Conservation (phyloP, 2,113 vertebrate genomes). For the Malurus cyaneus region DNA sequence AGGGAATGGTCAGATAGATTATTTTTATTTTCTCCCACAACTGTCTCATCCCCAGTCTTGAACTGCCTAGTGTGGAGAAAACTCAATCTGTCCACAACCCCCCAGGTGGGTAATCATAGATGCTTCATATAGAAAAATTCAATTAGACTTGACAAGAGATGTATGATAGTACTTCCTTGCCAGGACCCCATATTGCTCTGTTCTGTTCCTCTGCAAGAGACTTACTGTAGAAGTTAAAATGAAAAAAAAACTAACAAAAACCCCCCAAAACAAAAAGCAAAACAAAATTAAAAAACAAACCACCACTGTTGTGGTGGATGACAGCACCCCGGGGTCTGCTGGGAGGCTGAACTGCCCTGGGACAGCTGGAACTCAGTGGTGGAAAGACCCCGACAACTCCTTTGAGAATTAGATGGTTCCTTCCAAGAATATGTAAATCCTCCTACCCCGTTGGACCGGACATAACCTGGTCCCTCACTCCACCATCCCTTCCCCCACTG, state of each 20-base stretch:
- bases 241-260: not conserved
- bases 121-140: constrained; percentile 25
- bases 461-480: no score
- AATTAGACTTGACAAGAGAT: constrained; percentile 36
- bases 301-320: no score
- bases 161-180: not conserved
- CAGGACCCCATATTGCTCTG: not conserved
- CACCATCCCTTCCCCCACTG: no score
- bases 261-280: not conserved
- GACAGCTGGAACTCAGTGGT: no score
- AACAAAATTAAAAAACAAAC: not conserved
- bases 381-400: no score
- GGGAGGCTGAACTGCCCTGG: no score
- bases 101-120: constrained; percentile 14
- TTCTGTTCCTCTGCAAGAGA: constrained; percentile 2
- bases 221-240: not conserved
- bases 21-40: not conserved
- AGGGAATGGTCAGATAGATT: not conserved
- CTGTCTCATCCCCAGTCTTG: not conserved
- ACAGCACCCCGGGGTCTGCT: no score
- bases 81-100: constrained; percentile 29
- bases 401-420: no score
- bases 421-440: no score
- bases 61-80: not conserved
- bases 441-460: no score